Evolutionary conservation across 2,113 vertebrate species (phyloP).

Genomic region (Pleuronectes platessa): DNA sequence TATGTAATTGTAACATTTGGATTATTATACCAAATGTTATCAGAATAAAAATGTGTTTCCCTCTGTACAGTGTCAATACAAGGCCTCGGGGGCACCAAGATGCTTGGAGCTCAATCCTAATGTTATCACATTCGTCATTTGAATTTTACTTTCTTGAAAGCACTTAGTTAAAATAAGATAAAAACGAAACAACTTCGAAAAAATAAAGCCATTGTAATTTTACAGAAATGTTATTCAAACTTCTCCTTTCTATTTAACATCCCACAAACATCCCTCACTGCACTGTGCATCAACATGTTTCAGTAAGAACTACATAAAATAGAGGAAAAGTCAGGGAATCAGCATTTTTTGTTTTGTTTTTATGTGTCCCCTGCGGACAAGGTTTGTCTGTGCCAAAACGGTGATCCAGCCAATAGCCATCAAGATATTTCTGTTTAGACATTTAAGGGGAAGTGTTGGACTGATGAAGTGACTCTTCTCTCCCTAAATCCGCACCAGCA

Average conservation of each 20-base stretch:
- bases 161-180: too few species aligned
- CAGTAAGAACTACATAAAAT: neutral
- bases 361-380: neutral
- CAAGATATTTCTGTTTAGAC: constrained; percentile 8
- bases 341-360: neutral
- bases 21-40: neutral
- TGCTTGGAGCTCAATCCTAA: too few species aligned
- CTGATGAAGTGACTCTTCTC: neutral
- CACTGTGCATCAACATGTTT: neutral
- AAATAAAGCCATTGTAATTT: too few species aligned
- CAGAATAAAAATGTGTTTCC: neutral
- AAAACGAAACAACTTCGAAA: too few species aligned
- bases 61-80: neutral
- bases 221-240: neutral
- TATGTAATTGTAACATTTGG: neutral
- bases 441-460: neutral
- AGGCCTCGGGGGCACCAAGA: too few species aligned
- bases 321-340: neutral
- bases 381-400: neutral
- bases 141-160: too few species aligned
- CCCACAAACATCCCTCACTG: neutral
- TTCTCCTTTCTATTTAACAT: neutral
- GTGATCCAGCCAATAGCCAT: neutral
- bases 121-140: too few species aligned
- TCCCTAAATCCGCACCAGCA: neutral